These are phyloP conservation scores for Oscheius sp. DNA, from an alignment of 1,140 invertebrate genomes.

Conservation along the genomic window DNA sequence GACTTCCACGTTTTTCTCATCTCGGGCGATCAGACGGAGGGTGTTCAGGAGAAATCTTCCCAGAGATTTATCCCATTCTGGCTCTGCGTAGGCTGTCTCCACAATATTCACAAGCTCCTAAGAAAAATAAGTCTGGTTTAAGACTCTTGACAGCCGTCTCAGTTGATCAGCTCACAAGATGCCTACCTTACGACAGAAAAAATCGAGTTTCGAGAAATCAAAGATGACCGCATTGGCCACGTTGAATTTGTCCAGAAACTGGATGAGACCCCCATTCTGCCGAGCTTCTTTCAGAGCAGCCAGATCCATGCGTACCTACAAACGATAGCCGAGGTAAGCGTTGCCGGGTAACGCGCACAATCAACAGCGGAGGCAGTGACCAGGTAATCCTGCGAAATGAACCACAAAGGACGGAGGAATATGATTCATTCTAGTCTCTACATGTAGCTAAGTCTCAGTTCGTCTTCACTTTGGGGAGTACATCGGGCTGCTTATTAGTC, in stretches of 20 bases:
- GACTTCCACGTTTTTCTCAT: not conserved
- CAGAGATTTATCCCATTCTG: not conserved
- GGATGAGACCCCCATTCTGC: not conserved
- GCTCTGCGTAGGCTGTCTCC: not conserved
- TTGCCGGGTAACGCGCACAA: not conserved
- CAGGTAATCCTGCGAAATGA: not conserved
- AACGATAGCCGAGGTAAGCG: not conserved
- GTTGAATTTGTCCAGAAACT: not conserved
- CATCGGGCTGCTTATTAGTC: slow-evolving; percentile 47
- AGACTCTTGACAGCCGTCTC: not conserved
- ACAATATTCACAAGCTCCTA: not conserved
- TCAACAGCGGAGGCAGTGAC: not conserved
- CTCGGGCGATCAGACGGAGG: not conserved
- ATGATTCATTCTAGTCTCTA: too few species aligned
- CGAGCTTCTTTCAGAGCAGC: not conserved
- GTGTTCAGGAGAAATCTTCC: not conserved
- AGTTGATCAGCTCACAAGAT: not conserved
- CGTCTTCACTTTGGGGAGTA: slow-evolving; percentile 21
- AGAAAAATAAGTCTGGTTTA: not conserved
- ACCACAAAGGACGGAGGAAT: not conserved
- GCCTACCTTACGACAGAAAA: not conserved
- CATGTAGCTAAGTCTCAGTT: too few species aligned
- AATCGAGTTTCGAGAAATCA: not conserved
- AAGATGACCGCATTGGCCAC: not conserved
- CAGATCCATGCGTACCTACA: too few species aligned